A percentile compares a stretch with the other conserved stretches of the same genome.
These are phyloP conservation scores for Desmophyllum pertusum DNA, from an alignment of 92 coral and sea anemone genomes.

Conservation along the genomic window DNA sequence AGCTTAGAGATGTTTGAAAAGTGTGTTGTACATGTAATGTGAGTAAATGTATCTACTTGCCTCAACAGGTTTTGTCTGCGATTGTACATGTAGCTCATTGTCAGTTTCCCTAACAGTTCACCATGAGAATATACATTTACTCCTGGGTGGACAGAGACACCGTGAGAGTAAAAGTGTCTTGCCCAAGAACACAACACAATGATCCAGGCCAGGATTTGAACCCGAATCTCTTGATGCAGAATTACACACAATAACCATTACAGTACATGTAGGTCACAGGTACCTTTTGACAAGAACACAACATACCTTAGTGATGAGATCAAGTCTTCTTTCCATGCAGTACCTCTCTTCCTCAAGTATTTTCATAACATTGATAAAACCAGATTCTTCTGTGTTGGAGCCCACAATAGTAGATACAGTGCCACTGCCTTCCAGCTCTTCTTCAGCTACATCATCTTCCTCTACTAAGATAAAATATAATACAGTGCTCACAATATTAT, in stretches of 20 bases:
- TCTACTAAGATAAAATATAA: neutral
- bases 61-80: too few relatives aligned
- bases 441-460: constrained; percentile 46
- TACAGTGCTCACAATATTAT: neutral
- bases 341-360: constrained; percentile 94
- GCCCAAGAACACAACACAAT: too few relatives aligned
- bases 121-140: neutral
- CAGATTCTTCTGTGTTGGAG: constrained; percentile 72
- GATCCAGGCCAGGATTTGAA: neutral
- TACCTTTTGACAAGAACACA: too few relatives aligned
- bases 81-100: too few relatives aligned
- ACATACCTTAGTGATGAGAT: constrained; percentile 80
- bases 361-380: constrained; percentile 84
- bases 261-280: too few relatives aligned
- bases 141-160: neutral
- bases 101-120: too few relatives aligned
- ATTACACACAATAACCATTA: too few relatives aligned
- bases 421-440: constrained; percentile 74
- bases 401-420: constrained; percentile 84
- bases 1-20: too few relatives aligned
- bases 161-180: too few relatives aligned
- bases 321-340: constrained; percentile 87
- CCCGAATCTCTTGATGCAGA: too few relatives aligned
- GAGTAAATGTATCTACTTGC: too few relatives aligned
- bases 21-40: too few relatives aligned